Base-by-base conservation (phyloP, 2,888 invertebrate species). In the Asteroscopus sphinx region DNA sequence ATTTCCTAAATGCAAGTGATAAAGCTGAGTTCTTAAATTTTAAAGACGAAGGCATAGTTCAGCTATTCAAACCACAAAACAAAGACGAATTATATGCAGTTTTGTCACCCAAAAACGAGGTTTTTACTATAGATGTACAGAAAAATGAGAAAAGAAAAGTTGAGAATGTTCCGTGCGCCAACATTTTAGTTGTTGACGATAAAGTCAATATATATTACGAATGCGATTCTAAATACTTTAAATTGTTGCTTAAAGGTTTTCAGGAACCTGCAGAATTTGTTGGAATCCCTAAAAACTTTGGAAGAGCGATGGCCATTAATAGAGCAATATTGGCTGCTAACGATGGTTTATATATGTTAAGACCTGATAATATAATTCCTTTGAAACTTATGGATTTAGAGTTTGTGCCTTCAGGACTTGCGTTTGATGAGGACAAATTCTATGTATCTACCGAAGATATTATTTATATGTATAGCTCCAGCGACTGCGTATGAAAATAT, bases 171-270 rank as follows among this genome's bases (percentile, higher is more conserved):
- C 91, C 92, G 0, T 93, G 93, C 44, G 93, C 93, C 1, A 93
- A 84, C 53, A 90, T 93, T 42, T 40, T 93, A 30, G 92, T 92
- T 2, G 92, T 92, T 1, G 94, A 94, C 45, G 68, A 74, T 0
- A 73, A 82, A 8, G 91, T 87, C 0, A 94, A 94, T 73, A 68
- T 93, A 2, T 94, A 76, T 55, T 94, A 90, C 28, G 93, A 93
- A 79, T 93, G 94, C 45, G 93, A 93, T 77, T 90, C 93, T 0
- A 93, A 93, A 47, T 93, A 93, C 30, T 87, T 93, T 2, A 93
- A 93, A 65, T 86, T 93, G 35, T 52, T 93, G 48, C 71, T 92
- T 0, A 92, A 85, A 83, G 93, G 86, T 37, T 94, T 91, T 48
- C 83, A 88, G 48, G 94, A 93, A 36, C 89, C 94, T 0, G 83